Base-by-base conservation (phyloP, 1,140 invertebrate genomes). In the Phocides pigmalion region DNA sequence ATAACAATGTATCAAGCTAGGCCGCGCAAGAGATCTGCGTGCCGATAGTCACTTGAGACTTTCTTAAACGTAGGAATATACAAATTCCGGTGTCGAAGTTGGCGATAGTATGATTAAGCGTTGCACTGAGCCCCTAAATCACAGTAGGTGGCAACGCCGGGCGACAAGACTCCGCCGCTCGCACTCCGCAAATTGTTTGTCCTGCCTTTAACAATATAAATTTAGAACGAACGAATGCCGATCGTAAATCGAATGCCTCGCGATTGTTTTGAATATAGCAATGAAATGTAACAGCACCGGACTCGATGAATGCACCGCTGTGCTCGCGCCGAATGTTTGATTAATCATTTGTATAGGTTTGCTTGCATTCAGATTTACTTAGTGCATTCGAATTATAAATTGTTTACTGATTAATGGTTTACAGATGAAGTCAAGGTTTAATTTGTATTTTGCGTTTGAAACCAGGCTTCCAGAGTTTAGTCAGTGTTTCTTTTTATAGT, bases 181-280 rank as follows among this genome's bases (percentile, higher is more conserved):
- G 79, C 85, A 84, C 84, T 84, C 83, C 88, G 79, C 80, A 82
- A 89, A 88, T 87, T 84, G 87, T 87, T 87, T 84, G 86, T 87
- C 79, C 70, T 84, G 85, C 74, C 80, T 79, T 77, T 83, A 86
- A 86, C 87, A 83, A 88, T 87, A 82, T 90, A 90, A 83, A 90
- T 90, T 87, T 90, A 90, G 87, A 79, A 76, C 75, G 72, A 81
- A 82, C 84, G 74, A 89, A 87, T 89, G 73, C 82, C 87, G 84
- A 85, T 79, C 81, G 79, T 81, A 84, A 82, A 85, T 89, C 82
- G 84, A 85, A 84, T 72, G 79, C 74, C 47, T 69, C 59, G 65
- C 82, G 80, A 90, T 89, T 90, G 87, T 90, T 88, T 87, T 87
- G 80, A 86, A 84, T 87, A 77, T 78, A 77, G 69, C 75, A 73